Percentiles rank a stretch among this genome's conserved stretches.
These are phyloP conservation scores for Coptodon bakossiorum DNA, from an alignment of 2,113 vertebrate species.

Conservation along the genomic window DNA sequence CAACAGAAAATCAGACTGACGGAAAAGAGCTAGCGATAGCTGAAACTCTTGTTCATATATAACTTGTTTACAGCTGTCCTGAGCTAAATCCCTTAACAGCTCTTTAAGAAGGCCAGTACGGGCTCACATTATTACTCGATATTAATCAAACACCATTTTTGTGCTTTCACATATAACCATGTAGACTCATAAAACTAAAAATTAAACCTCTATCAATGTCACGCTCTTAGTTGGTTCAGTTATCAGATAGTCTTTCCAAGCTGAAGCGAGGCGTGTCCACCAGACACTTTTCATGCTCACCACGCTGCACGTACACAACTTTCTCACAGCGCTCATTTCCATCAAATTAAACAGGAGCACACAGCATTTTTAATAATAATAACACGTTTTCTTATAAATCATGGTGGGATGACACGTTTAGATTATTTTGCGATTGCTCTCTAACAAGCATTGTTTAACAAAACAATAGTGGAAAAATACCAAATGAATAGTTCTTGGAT, in stretches of 20 bases:
- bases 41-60: not conserved
- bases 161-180: not conserved
- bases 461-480: not conserved
- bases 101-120: not conserved
- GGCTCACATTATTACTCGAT: not conserved
- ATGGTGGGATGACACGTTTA: not conserved
- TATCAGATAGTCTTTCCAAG: not conserved
- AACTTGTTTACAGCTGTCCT: slow-evolving; percentile 1
- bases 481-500: not conserved
- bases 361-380: not conserved
- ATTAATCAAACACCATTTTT: not conserved
- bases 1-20: not conserved
- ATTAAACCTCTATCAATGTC: not conserved
- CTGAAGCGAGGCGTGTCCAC: not conserved
- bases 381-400: not conserved
- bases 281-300: not conserved
- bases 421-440: not conserved
- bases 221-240: not conserved
- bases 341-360: not conserved
- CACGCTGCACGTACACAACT: not conserved
- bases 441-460: not conserved
- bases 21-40: not conserved
- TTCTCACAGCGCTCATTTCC: not conserved
- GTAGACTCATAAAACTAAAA: not conserved
- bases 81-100: not conserved